Evolutionary conservation across 2,797 vertebrate genomes (phyloP), one percentile per base, ranked within the genome.

Genomic region (Dipus sagitta): DNA sequence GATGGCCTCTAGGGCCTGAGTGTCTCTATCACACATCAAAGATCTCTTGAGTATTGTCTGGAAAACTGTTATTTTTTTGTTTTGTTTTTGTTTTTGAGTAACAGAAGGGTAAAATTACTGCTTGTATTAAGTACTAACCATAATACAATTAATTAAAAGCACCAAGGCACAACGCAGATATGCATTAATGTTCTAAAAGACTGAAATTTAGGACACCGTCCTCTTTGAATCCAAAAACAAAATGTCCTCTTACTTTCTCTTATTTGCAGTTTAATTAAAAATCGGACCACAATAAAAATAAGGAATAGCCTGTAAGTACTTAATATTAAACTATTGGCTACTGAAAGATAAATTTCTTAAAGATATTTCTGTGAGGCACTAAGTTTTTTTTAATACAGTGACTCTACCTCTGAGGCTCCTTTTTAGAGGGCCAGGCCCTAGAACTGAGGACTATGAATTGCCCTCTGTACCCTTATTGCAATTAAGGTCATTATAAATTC

Each of bases 141-240:
- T 97, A 96, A 97, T 97, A 96, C 97, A 97, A 93, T 93, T 88
- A 93, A 94, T 93, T 88, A 93, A 94, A 97, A 52, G 96, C 89
- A 95, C 95, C 96, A 97, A 98, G 97, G 97, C 98, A 98, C 98
- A 98, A 98, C 90, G 97, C 98, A 98, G 97, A 96, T 98, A 97
- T 97, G 96, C 91, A 71, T 71, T 79, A 82, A 2, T 4, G 77
- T 88, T 74, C 88, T 80, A 93, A 86, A 95, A 74, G 79, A 75
- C 67, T 79, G 26, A 52, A 21, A 13, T 52, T 70, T 60, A 70
- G 77, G 67, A 75, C 75, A 20, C 1, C n/a, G 60, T 79, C 71
- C 20, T 58, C 78, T 90, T 71, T 86, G 58, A 94, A 68, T 70
- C 67, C 93, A 91, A 93, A 90, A 96, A 91, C 78, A 81, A 94